A percentile compares a stretch with the other conserved stretches of the same genome.
Conservation (phyloP, 2,888 invertebrate species). For the Lacanobia wlatinum region DNA sequence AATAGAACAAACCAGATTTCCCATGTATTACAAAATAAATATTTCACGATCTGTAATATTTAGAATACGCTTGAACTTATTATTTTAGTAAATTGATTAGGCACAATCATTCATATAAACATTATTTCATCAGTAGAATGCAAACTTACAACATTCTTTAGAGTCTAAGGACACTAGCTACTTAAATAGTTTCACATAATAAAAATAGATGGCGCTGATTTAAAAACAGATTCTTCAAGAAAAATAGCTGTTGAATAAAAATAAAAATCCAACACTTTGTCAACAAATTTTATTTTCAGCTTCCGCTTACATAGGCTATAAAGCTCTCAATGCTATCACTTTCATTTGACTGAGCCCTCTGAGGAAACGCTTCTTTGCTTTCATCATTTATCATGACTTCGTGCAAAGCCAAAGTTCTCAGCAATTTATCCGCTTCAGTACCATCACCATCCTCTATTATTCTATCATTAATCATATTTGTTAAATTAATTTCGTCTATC, state of each 20-base stretch:
- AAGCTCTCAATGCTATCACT: slow-evolving; percentile 68
- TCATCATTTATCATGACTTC: slow-evolving; percentile 76
- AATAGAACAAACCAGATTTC: slow-evolving; percentile 10
- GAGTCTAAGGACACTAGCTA: too few species aligned
- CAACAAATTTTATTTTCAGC: slow-evolving; percentile 44
- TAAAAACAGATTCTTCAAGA: background rate
- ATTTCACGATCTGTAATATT: too few species aligned
- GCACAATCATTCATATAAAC: background rate
- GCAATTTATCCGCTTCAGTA: slow-evolving; percentile 78
- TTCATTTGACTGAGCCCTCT: slow-evolving; percentile 23
- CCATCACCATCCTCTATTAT: slow-evolving; percentile 79
- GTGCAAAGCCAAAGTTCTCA: slow-evolving; percentile 81
- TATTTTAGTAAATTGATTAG: background rate
- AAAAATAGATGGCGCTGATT: slow-evolving; percentile 54
- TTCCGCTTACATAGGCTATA: slow-evolving; percentile 63
- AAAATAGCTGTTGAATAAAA: slow-evolving; percentile 7
- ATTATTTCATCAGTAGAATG: background rate
- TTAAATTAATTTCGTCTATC: slow-evolving; percentile 83
- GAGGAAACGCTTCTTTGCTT: slow-evolving; percentile 41
- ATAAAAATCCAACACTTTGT: slow-evolving; percentile 28
- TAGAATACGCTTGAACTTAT: too few species aligned
- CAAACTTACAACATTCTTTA: background rate
- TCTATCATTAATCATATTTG: slow-evolving; percentile 82
- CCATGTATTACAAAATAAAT: background rate
- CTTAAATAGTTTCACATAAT: background rate